These are phyloP conservation scores for Macquaria australasica DNA, from an alignment of 2,113 vertebrate genomes.

Conservation along the genomic window DNA sequence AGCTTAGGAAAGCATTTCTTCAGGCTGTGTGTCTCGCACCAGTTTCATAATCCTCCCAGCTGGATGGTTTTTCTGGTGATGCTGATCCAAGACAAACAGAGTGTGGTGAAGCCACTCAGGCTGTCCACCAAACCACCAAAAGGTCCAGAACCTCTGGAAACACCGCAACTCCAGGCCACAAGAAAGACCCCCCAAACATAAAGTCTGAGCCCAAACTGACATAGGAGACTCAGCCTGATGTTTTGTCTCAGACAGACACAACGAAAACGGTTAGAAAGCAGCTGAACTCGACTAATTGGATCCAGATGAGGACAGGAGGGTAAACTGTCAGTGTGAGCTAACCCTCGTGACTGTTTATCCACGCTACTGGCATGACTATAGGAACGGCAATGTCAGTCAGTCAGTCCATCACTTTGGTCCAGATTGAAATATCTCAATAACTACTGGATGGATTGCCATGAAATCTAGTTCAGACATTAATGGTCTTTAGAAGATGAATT, in stretches of 20 bases:
- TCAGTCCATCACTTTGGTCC: not conserved
- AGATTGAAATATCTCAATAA: not conserved
- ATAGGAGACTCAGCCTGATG: constrained; percentile 53
- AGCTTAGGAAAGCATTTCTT: constrained; percentile 28
- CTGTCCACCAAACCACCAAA: constrained; percentile 68
- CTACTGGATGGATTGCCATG: not conserved
- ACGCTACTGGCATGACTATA: not conserved
- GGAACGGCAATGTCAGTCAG: not conserved
- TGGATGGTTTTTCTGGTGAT: constrained; percentile 45
- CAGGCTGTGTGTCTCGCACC: constrained; percentile 7
- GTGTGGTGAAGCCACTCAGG: constrained; percentile 70
- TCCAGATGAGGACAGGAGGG: constrained; percentile 62
- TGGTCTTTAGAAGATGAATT: not conserved
- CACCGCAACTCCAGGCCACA: constrained; percentile 59
- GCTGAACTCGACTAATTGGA: constrained; percentile 51
- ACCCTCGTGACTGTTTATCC: not conserved
- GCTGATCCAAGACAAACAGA: constrained; percentile 72
- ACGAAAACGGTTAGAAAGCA: constrained; percentile 44
- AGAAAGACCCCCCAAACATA: constrained; percentile 72
- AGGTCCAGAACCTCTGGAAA: constrained; percentile 50
- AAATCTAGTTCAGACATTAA: not conserved
- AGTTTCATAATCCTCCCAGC: constrained; percentile 43
- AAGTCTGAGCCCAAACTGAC: constrained; percentile 51
- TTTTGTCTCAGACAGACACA: constrained; percentile 60
- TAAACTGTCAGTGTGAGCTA: not conserved